Evolutionary conservation across 2,888 invertebrate species (phyloP).

Genomic region (Malthinus flaveolus): DNA sequence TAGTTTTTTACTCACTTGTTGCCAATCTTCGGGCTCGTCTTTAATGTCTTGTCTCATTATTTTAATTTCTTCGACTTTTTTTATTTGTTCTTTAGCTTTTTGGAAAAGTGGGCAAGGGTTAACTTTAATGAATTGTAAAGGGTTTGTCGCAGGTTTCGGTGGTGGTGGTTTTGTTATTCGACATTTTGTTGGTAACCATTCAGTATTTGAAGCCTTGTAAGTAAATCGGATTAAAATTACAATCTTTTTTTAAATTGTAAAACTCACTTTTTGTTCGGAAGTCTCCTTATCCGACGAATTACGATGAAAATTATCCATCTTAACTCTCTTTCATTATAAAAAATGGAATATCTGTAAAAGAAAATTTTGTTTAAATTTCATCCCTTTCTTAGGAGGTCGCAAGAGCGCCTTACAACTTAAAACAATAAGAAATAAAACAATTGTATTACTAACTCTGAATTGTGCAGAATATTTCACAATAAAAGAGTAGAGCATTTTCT

Average conservation of each 20-base stretch:
- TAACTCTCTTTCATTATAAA: conserved; percentile 22
- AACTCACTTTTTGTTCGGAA: conserved; percentile 19
- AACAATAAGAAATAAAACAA: too few relatives aligned
- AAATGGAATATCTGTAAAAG: conserved; percentile 16
- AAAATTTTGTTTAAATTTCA: background rate
- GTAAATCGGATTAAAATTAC: background rate
- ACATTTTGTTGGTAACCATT: conserved; percentile 54
- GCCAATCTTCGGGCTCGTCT: conserved; percentile 90
- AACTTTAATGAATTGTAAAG: conserved; percentile 86
- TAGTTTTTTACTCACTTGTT: conserved; percentile 68
- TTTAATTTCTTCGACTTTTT: conserved; percentile 83
- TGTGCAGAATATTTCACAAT: background rate
- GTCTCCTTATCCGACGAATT: conserved; percentile 17
- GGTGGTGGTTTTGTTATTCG: conserved; percentile 74
- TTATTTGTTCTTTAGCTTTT: conserved; percentile 81
- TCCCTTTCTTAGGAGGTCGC: too few relatives aligned
- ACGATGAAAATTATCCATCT: conserved; percentile 20
- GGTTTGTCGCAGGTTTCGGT: conserved; percentile 82
- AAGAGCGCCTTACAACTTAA: too few relatives aligned
- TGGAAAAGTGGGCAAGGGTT: conserved; percentile 86
- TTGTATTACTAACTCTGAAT: too few relatives aligned
- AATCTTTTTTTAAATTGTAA: background rate
- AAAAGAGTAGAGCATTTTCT: background rate
- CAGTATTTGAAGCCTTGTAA: conserved; percentile 50
- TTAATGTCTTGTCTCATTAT: conserved; percentile 77